Evolutionary conservation across 2,888 invertebrate species (phyloP).

Genomic region (Belgica antarctica): DNA sequence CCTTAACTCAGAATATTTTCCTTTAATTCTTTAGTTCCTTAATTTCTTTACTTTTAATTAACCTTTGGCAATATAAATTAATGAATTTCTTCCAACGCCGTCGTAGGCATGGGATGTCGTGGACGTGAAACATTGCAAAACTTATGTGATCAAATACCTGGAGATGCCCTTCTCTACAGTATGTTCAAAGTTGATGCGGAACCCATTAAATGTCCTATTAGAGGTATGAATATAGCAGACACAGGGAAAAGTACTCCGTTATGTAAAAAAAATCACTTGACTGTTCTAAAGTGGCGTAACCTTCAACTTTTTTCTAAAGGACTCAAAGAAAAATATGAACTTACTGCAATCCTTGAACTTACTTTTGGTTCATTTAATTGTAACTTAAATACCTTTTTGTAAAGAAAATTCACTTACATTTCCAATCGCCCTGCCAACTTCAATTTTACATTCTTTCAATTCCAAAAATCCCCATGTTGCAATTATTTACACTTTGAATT

Average conservation of each 20-base stretch:
- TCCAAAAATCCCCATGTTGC: not conserved
- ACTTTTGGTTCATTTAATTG: no score
- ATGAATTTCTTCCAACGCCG: not conserved
- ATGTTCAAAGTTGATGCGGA: conserved; percentile 86
- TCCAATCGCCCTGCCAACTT: no score
- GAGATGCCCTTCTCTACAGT: conserved; percentile 83
- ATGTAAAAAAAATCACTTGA: no score
- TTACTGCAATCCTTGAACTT: no score
- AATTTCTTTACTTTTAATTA: not conserved
- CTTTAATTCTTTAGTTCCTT: conserved; percentile 4
- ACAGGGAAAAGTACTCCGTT: no score
- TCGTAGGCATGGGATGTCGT: conserved; percentile 46
- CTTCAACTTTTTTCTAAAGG: no score
- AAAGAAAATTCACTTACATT: not conserved
- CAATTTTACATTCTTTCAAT: no score
- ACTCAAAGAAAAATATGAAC: no score
- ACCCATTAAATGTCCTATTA: conserved; percentile 82
- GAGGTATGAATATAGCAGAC: no score
- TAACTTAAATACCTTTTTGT: no score
- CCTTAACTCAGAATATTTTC: conserved; percentile 18
- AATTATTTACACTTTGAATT: no score
- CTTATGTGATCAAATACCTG: conserved; percentile 82
- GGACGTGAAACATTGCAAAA: conserved; percentile 68
- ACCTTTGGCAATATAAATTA: not conserved
- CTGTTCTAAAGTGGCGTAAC: no score